Evolutionary conservation across 2,797 vertebrate species (phyloP).

Genomic region (Tadarida brasiliensis): DNA sequence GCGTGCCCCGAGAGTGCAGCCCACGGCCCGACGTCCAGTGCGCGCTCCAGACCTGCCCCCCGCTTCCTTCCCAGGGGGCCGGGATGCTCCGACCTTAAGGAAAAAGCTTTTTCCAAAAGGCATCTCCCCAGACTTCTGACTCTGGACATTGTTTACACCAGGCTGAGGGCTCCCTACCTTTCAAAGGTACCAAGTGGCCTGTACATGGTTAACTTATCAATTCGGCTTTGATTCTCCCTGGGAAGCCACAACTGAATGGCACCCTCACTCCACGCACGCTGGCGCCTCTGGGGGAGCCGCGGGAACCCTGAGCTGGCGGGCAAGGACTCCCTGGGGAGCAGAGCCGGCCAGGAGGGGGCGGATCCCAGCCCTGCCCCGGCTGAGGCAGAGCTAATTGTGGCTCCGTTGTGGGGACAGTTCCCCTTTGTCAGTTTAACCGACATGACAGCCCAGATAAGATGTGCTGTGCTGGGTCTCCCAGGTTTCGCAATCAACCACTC

Average conservation of each 20-base stretch:
- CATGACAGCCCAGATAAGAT: conserved; percentile 86
- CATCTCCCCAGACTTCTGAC: neutral
- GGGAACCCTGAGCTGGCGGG: neutral
- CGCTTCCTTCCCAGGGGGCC: neutral
- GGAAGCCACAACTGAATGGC: neutral
- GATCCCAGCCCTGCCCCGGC: neutral
- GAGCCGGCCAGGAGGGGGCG: neutral
- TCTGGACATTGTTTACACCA: neutral
- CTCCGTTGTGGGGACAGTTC: conserved; percentile 75
- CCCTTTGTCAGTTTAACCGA: conserved; percentile 88
- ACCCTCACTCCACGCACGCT: fast-evolving
- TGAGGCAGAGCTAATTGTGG: conserved; percentile 49
- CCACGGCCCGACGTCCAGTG: fast-evolving
- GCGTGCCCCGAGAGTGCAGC: fast-evolving
- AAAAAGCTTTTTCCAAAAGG: neutral
- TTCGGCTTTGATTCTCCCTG: neutral
- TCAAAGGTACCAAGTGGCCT: neutral
- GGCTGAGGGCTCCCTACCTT: conserved; percentile 10
- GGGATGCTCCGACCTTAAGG: neutral
- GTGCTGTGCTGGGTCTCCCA: conserved; percentile 75
- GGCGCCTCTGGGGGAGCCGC: fast-evolving
- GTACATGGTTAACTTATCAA: conserved; percentile 43
- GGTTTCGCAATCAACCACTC: conserved; percentile 88
- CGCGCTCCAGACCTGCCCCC: fast-evolving
- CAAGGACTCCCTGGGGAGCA: neutral